phyloP scores from a whole-genome alignment of 2,797 vertebrate species.

The Taeniopygia guttata region DNA sequence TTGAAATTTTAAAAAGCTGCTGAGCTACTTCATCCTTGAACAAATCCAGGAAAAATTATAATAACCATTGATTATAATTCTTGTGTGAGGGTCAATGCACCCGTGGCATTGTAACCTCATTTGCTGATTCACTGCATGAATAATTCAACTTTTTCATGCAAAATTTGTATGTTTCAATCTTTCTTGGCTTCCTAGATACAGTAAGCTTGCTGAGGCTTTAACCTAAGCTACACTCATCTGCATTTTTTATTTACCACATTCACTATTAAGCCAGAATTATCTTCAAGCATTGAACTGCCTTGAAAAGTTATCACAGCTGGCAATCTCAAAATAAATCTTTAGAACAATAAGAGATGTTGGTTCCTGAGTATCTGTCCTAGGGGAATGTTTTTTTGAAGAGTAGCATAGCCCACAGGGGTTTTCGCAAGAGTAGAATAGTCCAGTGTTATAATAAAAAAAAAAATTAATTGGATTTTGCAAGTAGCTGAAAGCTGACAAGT shows the following conservation, averaged over 20 bases:
- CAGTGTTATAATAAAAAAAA: neutral
- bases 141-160: conserved; percentile 18
- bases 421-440: neutral
- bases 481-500: neutral
- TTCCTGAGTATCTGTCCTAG: neutral
- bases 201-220: neutral
- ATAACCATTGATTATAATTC: neutral
- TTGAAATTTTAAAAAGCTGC: neutral
- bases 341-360: neutral
- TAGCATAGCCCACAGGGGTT: neutral
- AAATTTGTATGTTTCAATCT: neutral
- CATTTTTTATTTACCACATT: neutral
- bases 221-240: neutral
- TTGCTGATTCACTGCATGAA: conserved; percentile 27
- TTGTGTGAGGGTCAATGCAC: neutral
- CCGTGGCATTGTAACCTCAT: neutral
- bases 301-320: neutral
- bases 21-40: neutral
- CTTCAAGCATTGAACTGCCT: neutral
- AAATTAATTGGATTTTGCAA: neutral
- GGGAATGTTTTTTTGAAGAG: neutral
- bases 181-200: neutral
- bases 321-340: neutral
- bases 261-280: neutral
- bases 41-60: neutral